Evolutionary conservation across 2,113 vertebrate genomes (phyloP).

Genomic region (Lasiurus borealis): DNA sequence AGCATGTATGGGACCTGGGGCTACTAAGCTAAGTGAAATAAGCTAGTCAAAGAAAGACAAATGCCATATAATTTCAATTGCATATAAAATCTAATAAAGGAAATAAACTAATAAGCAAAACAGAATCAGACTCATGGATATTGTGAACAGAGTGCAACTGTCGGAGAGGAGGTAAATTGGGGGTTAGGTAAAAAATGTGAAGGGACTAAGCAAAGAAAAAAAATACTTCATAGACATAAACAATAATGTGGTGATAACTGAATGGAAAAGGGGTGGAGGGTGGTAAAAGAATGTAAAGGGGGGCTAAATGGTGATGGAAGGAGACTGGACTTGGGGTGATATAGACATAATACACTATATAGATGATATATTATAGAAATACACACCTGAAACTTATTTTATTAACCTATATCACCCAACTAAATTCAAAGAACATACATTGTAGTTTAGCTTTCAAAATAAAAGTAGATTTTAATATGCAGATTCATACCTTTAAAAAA

Average conservation of each 20-base stretch:
- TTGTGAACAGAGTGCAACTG: neutral
- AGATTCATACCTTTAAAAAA: constrained; percentile 2
- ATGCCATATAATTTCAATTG: neutral
- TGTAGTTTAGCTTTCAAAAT: constrained; percentile 22
- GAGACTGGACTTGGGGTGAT: neutral
- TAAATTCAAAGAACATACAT: neutral
- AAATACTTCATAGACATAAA: neutral
- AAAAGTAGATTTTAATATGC: neutral
- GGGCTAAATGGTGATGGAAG: neutral
- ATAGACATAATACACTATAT: neutral
- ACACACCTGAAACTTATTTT: neutral
- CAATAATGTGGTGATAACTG: neutral
- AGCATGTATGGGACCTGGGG: neutral
- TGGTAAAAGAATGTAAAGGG: neutral
- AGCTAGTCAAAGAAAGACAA: neutral
- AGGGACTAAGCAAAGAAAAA: neutral
- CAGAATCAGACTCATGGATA: neutral
- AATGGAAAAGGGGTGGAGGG: neutral
- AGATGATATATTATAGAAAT: neutral
- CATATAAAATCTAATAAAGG: neutral
- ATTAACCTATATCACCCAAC: neutral
- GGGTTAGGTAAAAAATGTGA: neutral
- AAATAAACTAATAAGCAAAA: neutral
- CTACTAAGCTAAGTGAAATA: neutral
- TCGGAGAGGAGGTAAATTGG: neutral